phyloP scores from a whole-genome alignment of 2,888 invertebrate species.

The Hydraecia micacea region DNA sequence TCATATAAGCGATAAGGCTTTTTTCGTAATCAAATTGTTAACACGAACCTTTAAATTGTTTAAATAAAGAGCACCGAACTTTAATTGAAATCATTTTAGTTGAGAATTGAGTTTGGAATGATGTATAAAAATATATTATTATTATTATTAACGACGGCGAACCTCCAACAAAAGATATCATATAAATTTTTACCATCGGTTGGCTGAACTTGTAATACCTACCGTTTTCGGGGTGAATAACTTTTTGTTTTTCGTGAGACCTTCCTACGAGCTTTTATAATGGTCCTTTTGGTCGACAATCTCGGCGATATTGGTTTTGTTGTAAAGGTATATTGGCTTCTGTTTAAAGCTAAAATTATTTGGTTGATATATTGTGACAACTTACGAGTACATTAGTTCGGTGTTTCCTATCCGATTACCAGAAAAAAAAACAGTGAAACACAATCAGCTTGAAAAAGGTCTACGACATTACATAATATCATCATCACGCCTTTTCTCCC shows the following conservation, averaged over 20 bases:
- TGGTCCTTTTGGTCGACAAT: slow-evolving; percentile 9
- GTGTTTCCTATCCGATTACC: not conserved
- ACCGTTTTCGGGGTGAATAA: slow-evolving; percentile 34
- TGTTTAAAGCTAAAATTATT: slow-evolving; percentile 5
- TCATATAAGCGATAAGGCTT: not conserved
- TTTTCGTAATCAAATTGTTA: slow-evolving; percentile 30
- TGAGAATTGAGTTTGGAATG: not conserved
- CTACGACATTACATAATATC: too few species aligned
- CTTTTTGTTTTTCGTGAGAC: slow-evolving; percentile 42
- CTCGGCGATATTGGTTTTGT: slow-evolving; percentile 27
- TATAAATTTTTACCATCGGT: slow-evolving; percentile 14
- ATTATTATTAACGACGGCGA: not conserved
- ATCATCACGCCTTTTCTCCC: not conserved
- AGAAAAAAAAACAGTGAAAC: too few species aligned
- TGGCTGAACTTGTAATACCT: slow-evolving; percentile 24
- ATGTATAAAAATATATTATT: slow-evolving; percentile 8
- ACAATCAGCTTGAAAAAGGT: not conserved
- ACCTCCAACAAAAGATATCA: slow-evolving; percentile 21
- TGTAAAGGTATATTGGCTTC: slow-evolving; percentile 2
- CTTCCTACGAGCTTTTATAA: slow-evolving; percentile 21
- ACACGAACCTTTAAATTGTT: slow-evolving; percentile 21
- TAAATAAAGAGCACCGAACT: slow-evolving; percentile 6
- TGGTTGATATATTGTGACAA: not conserved
- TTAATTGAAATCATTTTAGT: slow-evolving; percentile 14
- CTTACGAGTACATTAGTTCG: not conserved